Evolutionary conservation across 2,113 vertebrate species (phyloP).

Genomic region (Oncorhynchus clarkii): DNA sequence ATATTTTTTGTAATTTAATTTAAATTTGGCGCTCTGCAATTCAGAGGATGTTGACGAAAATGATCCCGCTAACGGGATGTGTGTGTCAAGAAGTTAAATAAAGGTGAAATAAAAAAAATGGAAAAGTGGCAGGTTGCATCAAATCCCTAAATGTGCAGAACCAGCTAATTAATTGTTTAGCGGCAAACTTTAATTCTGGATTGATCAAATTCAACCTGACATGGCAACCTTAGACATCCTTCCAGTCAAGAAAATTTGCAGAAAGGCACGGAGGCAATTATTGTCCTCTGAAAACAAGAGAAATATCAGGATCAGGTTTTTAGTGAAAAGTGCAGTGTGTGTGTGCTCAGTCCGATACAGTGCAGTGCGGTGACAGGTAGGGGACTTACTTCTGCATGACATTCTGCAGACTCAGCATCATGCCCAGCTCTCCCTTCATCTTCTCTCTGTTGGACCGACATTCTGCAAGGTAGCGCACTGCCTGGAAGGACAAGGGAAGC

Average conservation of each 20-base stretch:
- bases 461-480: slow-evolving; percentile 96
- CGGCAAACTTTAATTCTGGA: slow-evolving; percentile 44
- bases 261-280: slow-evolving; percentile 28
- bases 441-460: slow-evolving; percentile 98
- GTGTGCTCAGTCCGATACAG: not conserved
- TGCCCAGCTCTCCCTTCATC: slow-evolving; percentile 95
- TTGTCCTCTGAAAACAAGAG: slow-evolving; percentile 42
- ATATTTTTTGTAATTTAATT: too few species aligned
- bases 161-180: slow-evolving; percentile 44
- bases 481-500: slow-evolving; percentile 70
- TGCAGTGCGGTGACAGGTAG: slow-evolving; percentile 40
- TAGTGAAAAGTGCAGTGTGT: slow-evolving; percentile 41
- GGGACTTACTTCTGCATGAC: slow-evolving; percentile 95
- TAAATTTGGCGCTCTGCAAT: too few species aligned
- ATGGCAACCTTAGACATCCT: slow-evolving; percentile 27
- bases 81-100: too few species aligned
- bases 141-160: slow-evolving; percentile 33
- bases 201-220: slow-evolving; percentile 49
- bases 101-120: too few species aligned
- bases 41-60: too few species aligned
- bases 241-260: slow-evolving; percentile 48
- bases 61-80: too few species aligned
- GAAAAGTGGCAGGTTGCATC: slow-evolving; percentile 31
- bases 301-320: slow-evolving; percentile 44
- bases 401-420: slow-evolving; percentile 99